A percentile compares a stretch with the other conserved stretches of the same genome.
Conservation (phyloP, 2,888 invertebrate genomes). For the Asteroscopus sphinx region DNA sequence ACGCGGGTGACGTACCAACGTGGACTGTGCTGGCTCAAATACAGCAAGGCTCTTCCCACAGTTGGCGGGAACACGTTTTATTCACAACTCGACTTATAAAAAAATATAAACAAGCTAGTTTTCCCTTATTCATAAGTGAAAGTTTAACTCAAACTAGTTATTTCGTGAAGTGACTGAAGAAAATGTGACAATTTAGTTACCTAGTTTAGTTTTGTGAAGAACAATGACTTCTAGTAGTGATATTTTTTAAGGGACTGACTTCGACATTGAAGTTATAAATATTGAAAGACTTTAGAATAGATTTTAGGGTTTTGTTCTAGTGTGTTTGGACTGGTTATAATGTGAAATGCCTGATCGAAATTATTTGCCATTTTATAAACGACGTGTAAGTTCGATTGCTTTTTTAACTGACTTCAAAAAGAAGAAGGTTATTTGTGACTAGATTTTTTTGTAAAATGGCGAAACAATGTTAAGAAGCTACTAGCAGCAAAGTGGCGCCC, state of each 20-base stretch:
- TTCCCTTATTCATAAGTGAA: not conserved
- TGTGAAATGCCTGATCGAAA: conserved; percentile 84
- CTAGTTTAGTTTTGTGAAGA: not conserved
- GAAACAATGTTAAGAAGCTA: too few species aligned
- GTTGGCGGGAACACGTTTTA: conserved; percentile 47
- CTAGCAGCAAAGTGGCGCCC: too few species aligned
- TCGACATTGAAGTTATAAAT: conserved; percentile 25
- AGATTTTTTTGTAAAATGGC: too few species aligned
- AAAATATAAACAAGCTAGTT: conserved; percentile 22
- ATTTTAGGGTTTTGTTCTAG: conserved; percentile 30
- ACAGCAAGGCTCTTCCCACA: conserved; percentile 69
- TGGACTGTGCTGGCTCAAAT: conserved; percentile 61
- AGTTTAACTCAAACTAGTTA: not conserved
- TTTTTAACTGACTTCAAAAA: not conserved
- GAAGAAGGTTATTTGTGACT: too few species aligned
- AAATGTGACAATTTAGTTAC: conserved; percentile 1
- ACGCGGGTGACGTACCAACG: conserved; percentile 42
- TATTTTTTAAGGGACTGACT: conserved; percentile 21
- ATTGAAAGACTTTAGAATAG: conserved; percentile 9
- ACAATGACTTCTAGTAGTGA: conserved; percentile 22
- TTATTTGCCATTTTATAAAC: conserved; percentile 70
- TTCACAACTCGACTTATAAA: not conserved
- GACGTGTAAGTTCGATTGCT: conserved; percentile 73
- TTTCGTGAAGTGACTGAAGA: conserved; percentile 7
- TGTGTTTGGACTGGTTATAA: conserved; percentile 55